phyloP scores from a whole-genome alignment of 2,113 vertebrate genomes.

The Sorex fumeus region DNA sequence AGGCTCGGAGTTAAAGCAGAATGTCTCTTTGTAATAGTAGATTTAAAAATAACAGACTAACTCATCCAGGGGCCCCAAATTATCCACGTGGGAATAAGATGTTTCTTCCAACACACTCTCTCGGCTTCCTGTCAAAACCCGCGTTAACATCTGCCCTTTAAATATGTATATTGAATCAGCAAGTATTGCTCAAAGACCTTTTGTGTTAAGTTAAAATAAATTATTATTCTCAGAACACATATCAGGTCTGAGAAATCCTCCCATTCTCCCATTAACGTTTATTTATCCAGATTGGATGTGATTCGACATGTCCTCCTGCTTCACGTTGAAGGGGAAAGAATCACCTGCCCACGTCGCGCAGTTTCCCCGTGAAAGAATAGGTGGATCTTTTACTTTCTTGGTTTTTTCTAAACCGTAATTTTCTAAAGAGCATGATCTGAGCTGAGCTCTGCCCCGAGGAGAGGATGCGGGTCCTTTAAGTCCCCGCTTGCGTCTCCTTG shows the following conservation, averaged over 20 bases:
- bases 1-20: background rate
- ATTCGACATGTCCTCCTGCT: conserved; percentile 77
- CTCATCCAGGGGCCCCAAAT: background rate
- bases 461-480: conserved; percentile 63
- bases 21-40: background rate
- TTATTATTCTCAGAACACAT: conserved; percentile 38
- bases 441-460: conserved; percentile 78
- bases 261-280: conserved; percentile 71
- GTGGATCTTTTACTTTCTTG: conserved; percentile 62
- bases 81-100: conserved; percentile 21
- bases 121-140: conserved; percentile 60
- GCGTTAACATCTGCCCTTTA: conserved; percentile 63
- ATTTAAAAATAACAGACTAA: conserved; percentile 16
- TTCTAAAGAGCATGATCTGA: conserved; percentile 86
- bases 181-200: conserved; percentile 48
- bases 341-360: conserved; percentile 68
- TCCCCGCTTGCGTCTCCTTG: no score
- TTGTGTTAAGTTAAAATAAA: conserved; percentile 61
- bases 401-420: conserved; percentile 24
- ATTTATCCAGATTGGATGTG: conserved; percentile 79
- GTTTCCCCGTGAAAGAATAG: conserved; percentile 75
- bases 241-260: conserved; percentile 45
- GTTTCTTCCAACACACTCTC: conserved; percentile 21
- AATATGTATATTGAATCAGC: conserved; percentile 61
- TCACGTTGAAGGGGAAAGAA: conserved; percentile 70